These are phyloP conservation scores for Doryteuthis pealeii DNA, from an alignment of 1,140 invertebrate species.

Conservation along the genomic window DNA sequence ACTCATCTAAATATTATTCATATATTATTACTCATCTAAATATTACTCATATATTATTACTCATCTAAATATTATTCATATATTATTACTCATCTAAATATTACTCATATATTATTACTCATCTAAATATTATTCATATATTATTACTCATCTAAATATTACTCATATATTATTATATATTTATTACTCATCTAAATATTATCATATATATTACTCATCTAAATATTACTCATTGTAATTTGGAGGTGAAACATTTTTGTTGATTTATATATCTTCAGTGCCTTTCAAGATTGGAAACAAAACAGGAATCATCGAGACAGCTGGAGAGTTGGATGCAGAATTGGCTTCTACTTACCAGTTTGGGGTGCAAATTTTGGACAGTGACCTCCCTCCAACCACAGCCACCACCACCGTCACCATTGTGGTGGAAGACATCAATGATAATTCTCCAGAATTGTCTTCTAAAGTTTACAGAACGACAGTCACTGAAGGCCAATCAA, in stretches of 20 bases:
- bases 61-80: no score
- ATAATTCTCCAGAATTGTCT: background rate
- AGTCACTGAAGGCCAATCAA: background rate
- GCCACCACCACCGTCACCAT: background rate
- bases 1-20: no score
- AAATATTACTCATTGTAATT: no score
- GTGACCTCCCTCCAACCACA: background rate
- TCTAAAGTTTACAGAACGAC: background rate
- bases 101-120: no score
- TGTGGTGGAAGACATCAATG: conserved; percentile 9
- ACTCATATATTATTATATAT: no score
- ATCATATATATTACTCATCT: no score
- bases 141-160: background rate
- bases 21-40: no score
- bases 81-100: no score
- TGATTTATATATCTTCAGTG: background rate
- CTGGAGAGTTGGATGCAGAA: background rate
- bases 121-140: no score
- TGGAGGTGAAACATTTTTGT: no score
- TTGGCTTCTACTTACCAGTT: background rate
- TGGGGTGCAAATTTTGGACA: background rate
- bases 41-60: no score
- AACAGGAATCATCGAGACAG: background rate
- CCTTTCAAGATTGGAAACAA: background rate
- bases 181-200: no score